Conservation (phyloP, 2,113 vertebrate genomes). For the Rhabdornis inornatus region DNA sequence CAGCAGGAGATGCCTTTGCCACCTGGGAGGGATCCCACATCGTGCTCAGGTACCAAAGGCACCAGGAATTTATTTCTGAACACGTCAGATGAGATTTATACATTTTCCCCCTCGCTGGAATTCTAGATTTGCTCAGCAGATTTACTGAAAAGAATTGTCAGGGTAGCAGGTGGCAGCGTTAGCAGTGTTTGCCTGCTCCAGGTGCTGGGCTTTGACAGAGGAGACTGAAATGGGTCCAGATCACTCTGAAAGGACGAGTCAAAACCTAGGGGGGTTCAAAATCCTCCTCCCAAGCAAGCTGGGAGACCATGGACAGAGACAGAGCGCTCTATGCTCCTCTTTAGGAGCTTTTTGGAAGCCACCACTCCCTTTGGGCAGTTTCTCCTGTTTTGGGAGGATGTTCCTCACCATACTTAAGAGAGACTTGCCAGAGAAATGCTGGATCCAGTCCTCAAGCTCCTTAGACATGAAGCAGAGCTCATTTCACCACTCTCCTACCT, state of each 20-base stretch:
- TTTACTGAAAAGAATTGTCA: not conserved
- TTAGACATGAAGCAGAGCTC: not conserved
- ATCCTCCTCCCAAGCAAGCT: not conserved
- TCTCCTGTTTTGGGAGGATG: not conserved
- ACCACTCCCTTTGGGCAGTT: not conserved
- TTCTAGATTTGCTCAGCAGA: not conserved
- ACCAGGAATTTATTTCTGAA: not conserved
- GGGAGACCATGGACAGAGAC: not conserved
- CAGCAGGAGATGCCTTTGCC: not conserved
- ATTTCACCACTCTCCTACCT: not conserved
- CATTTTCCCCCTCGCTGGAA: not conserved
- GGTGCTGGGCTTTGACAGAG: not conserved
- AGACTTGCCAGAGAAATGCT: not conserved
- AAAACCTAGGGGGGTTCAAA: not conserved
- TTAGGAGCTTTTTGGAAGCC: not conserved
- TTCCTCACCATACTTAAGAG: not conserved
- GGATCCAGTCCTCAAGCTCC: not conserved
- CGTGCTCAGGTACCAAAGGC: not conserved
- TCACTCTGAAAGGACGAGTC: not conserved
- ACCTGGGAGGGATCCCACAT: not conserved
- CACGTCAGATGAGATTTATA: not conserved
- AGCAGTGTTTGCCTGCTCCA: not conserved
- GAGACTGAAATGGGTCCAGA: not conserved
- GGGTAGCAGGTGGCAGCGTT: not conserved
- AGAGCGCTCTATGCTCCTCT: fast-evolving